Conservation (phyloP, 2,797 vertebrate genomes). For the Lepilemur ruficaudatus region DNA sequence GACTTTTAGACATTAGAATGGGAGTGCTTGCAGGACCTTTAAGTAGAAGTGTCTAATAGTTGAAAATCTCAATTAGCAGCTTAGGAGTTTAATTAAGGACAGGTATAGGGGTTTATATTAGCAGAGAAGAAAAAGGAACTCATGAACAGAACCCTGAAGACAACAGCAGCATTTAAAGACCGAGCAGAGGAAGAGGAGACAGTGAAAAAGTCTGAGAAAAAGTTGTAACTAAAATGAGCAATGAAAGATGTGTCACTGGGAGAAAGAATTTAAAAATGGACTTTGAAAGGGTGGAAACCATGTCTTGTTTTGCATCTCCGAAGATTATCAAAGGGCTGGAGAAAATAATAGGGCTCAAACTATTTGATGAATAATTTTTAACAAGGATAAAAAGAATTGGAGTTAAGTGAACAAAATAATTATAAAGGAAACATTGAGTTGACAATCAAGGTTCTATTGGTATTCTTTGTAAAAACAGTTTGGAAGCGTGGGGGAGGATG, state of each 20-base stretch:
- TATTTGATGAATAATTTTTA: background rate
- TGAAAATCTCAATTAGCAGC: background rate
- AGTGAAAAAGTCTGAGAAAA: background rate
- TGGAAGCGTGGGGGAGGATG: background rate
- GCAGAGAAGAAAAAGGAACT: background rate
- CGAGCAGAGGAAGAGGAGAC: background rate
- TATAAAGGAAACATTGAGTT: background rate
- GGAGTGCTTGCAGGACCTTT: background rate
- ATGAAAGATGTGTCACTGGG: background rate
- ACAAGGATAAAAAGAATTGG: background rate
- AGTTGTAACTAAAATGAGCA: background rate
- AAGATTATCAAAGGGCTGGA: background rate
- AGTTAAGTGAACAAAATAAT: background rate
- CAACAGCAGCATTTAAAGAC: background rate
- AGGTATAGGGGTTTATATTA: background rate
- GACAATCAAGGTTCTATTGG: too few relatives aligned
- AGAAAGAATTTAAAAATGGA: background rate
- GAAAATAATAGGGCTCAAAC: background rate
- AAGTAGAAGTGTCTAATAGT: background rate
- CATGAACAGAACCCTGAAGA: background rate
- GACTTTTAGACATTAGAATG: background rate
- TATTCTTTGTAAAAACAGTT: background rate
- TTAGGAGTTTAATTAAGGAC: background rate
- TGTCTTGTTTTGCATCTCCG: background rate
- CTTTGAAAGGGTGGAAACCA: rapidly evolving